A percentile compares a stretch with the other conserved stretches of the same genome.
Conservation (phyloP, 2,888 invertebrate genomes). For the Thera britannica region DNA sequence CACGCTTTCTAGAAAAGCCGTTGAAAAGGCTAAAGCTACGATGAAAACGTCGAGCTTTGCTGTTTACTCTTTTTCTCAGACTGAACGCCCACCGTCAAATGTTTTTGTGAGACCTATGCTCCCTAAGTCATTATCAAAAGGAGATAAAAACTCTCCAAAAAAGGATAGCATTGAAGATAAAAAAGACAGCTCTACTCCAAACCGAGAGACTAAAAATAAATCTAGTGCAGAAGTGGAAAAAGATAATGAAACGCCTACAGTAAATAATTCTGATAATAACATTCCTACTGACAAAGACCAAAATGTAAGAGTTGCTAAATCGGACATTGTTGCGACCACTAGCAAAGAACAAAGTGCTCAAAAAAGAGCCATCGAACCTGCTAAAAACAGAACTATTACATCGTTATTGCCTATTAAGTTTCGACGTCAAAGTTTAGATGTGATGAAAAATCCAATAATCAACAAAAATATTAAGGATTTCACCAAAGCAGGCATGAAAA, state of each 20-base stretch:
- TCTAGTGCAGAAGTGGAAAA: constrained; percentile 30
- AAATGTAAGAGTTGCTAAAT: constrained; percentile 17
- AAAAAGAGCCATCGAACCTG: constrained; percentile 21
- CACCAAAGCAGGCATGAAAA: constrained; percentile 76
- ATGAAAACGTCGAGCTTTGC: constrained; percentile 61
- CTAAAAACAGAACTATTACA: constrained; percentile 50
- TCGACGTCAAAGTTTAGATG: constrained; percentile 69
- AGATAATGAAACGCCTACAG: constrained; percentile 9
- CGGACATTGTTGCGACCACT: constrained; percentile 9
- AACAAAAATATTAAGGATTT: constrained; percentile 76
- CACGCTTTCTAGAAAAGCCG: constrained; percentile 67
- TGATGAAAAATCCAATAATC: constrained; percentile 74
- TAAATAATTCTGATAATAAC: constrained; percentile 11
- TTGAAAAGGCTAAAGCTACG: constrained; percentile 64
- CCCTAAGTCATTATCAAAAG: constrained; percentile 60
- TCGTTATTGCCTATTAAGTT: constrained; percentile 69
- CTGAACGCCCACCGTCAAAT: constrained; percentile 56
- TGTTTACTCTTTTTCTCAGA: constrained; percentile 47
- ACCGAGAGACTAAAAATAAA: constrained; percentile 78
- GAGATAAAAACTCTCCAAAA: constrained; percentile 71
- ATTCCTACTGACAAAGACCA: constrained; percentile 21
- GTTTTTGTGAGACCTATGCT: constrained; percentile 72
- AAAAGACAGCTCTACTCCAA: constrained; percentile 89
- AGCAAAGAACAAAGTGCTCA: constrained; percentile 28
- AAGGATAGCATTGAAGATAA: constrained; percentile 60